Evolutionary conservation across 2,888 invertebrate species (phyloP).

Genomic region (Stenichneumon culpator): DNA sequence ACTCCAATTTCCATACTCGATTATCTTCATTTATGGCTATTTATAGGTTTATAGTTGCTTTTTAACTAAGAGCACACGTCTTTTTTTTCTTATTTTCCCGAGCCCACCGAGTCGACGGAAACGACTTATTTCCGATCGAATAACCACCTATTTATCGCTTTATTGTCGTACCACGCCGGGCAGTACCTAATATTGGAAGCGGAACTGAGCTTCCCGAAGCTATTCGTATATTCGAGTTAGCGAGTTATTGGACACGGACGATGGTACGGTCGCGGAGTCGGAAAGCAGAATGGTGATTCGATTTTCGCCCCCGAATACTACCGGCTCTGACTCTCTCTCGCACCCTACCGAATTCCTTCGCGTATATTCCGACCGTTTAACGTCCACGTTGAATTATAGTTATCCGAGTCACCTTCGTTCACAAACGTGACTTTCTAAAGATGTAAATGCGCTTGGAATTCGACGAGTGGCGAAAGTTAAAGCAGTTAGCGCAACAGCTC

Average conservation of each 20-base stretch:
- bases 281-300: slow-evolving; percentile 12
- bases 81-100: neutral
- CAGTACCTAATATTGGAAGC: slow-evolving; percentile 9
- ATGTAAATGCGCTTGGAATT: neutral
- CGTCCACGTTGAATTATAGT: slow-evolving; percentile 1
- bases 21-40: too few species aligned
- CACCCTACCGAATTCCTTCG: slow-evolving; percentile 1
- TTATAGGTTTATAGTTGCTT: too few species aligned
- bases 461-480: neutral
- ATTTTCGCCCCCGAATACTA: neutral
- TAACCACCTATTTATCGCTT: neutral
- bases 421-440: neutral
- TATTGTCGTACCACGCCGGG: neutral
- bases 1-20: too few species aligned
- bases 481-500: neutral
- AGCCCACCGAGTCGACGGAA: neutral
- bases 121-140: neutral
- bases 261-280: neutral
- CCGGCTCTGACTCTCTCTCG: neutral
- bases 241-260: slow-evolving; percentile 10
- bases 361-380: neutral
- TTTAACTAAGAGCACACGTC: too few species aligned
- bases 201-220: neutral
- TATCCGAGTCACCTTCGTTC: neutral
- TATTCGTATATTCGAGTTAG: slow-evolving; percentile 9